These are phyloP conservation scores for Oncorhynchus nerka DNA, from an alignment of 2,113 vertebrate genomes.

Conservation along the genomic window DNA sequence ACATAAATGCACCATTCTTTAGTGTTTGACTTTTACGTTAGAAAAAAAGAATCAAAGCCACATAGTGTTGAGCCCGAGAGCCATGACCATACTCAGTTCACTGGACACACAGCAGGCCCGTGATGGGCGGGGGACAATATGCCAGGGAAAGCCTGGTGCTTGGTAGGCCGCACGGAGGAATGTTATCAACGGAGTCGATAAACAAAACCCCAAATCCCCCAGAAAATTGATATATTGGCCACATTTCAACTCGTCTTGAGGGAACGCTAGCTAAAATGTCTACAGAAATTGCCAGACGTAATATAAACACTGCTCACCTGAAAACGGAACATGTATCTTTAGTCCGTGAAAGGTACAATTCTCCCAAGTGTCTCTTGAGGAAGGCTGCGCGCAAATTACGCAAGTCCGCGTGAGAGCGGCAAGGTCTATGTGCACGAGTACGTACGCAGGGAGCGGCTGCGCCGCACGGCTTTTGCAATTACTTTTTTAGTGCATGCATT, in stretches of 20 bases:
- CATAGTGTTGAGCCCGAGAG: rapidly evolving
- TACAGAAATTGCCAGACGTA: neutral
- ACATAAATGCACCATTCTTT: neutral
- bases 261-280: no score
- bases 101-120: constrained; percentile 1
- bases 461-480: no score
- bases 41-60: no score
- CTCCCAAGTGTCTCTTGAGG: constrained; percentile 51
- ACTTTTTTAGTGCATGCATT: neutral
- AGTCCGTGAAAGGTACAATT: constrained; percentile 38
- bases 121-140: neutral
- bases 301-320: constrained; percentile 58
- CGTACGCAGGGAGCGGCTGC: constrained; percentile 18
- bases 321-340: constrained; percentile 78
- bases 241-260: neutral
- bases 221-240: neutral
- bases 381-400: constrained; percentile 69
- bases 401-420: constrained; percentile 50
- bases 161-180: constrained; percentile 57
- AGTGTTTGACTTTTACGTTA: rapidly evolving
- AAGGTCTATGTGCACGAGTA: constrained; percentile 45
- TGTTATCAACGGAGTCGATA: constrained; percentile 36
- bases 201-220: constrained; percentile 48
- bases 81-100: neutral
- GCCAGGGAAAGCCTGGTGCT: constrained; percentile 49